These are phyloP conservation scores for Trachelipus rathkii DNA, from an alignment of 1,140 invertebrate genomes.

Conservation along the genomic window DNA sequence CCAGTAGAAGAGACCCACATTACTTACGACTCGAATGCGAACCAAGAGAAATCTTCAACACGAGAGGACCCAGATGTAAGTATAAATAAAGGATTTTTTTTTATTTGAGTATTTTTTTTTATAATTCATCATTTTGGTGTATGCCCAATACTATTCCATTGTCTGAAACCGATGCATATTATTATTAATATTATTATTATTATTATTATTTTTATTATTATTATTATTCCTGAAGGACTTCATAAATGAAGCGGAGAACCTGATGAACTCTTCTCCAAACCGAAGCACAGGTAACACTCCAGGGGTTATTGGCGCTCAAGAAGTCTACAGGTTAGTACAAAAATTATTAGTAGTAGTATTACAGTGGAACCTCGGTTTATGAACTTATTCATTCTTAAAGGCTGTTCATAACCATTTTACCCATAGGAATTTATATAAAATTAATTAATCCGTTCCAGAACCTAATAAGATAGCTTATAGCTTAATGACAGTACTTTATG, in stretches of 20 bases:
- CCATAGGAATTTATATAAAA: too few species aligned
- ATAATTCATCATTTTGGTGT: too few species aligned
- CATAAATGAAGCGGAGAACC: conserved; percentile 70
- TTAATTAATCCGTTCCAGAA: background rate
- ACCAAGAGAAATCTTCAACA: conserved; percentile 38
- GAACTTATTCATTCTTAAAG: background rate
- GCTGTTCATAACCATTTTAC: background rate
- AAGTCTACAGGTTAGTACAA: conserved; percentile 72
- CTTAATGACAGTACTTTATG: background rate
- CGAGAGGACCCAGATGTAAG: conserved; percentile 36
- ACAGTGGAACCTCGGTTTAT: background rate
- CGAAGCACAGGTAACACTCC: conserved; percentile 62
- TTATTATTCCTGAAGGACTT: conserved; percentile 62
- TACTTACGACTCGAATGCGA: conserved; percentile 44
- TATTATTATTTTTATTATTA: too few species aligned
- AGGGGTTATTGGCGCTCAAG: conserved; percentile 88
- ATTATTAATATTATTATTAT: too few species aligned
- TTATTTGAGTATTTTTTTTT: too few species aligned
- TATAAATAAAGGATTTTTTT: too few species aligned
- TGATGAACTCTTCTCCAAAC: conserved; percentile 61
- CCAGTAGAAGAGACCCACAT: conserved; percentile 36
- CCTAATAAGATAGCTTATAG: background rate
- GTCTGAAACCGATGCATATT: too few species aligned
- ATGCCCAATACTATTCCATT: too few species aligned
- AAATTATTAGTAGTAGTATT: background rate